phyloP scores from a whole-genome alignment of 1,140 invertebrate species.

The Macrocentrus cingulum region DNA sequence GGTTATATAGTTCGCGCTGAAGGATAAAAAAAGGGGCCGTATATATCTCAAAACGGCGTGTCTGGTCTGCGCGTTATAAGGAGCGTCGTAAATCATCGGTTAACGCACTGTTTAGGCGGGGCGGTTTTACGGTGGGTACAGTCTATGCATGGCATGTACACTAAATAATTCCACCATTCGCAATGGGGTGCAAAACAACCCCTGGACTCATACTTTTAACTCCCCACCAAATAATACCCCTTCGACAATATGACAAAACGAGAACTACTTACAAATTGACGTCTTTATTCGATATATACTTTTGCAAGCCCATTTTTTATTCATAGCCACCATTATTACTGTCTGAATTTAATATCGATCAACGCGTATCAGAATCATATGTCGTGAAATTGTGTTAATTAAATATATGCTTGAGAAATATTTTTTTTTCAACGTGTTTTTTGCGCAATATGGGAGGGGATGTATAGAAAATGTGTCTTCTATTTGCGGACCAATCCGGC shows the following conservation, averaged over 20 bases:
- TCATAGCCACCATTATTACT: neutral
- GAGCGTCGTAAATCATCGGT: conserved; percentile 55
- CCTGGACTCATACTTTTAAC: conserved; percentile 15
- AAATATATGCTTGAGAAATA: neutral
- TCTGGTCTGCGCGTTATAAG: conserved; percentile 14
- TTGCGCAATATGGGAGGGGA: neutral
- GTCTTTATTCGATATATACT: conserved; percentile 35
- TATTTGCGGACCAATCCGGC: conserved; percentile 8
- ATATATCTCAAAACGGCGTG: conserved; percentile 4
- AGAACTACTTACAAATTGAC: conserved; percentile 42
- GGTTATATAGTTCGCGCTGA: conserved; percentile 29
- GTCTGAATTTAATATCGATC: neutral
- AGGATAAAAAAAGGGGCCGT: neutral
- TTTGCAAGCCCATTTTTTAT: conserved; percentile 5
- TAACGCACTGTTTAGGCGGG: conserved; percentile 59
- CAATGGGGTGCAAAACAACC: conserved; percentile 35
- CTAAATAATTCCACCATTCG: conserved; percentile 58
- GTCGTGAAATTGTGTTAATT: too few species aligned
- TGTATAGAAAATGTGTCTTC: neutral
- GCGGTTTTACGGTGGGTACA: conserved; percentile 59
- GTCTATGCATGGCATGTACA: conserved; percentile 50
- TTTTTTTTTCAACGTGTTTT: neutral
- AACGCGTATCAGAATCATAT: too few species aligned
- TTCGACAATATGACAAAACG: conserved; percentile 23
- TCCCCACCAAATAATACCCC: conserved; percentile 8